Evolutionary conservation across 1,140 invertebrate genomes (phyloP).

Genomic region (Micrasema longulum): DNA sequence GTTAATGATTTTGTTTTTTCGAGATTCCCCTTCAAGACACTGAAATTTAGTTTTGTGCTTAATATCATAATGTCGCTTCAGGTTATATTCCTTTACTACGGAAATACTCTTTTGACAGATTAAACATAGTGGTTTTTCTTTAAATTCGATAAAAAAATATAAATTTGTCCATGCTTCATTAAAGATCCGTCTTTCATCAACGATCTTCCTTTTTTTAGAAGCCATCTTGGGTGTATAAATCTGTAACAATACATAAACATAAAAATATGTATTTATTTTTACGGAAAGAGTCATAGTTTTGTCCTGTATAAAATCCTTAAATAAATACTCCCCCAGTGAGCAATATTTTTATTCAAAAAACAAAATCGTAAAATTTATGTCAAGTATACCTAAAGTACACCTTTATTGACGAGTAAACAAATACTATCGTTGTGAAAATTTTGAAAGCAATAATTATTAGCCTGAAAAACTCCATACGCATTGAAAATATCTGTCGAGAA

Average conservation of each 20-base stretch:
- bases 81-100: slow-evolving; percentile 58
- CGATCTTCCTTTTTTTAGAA: slow-evolving; percentile 33
- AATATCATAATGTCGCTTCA: slow-evolving; percentile 56
- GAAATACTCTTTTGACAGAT: slow-evolving; percentile 56
- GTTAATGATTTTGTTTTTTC: slow-evolving; percentile 54
- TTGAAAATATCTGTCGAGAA: too few species aligned
- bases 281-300: background rate
- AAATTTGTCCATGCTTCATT: slow-evolving; percentile 55
- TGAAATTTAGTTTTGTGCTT: slow-evolving; percentile 55
- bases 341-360: too few species aligned
- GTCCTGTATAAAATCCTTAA: too few species aligned
- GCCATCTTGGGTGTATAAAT: slow-evolving; percentile 31
- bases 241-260: slow-evolving; percentile 19
- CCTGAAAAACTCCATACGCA: slow-evolving; percentile 9
- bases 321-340: too few species aligned
- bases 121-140: slow-evolving; percentile 50
- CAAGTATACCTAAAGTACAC: too few species aligned
- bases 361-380: too few species aligned
- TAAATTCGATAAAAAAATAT: slow-evolving; percentile 48
- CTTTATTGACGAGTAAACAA: too few species aligned
- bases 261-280: slow-evolving; percentile 14
- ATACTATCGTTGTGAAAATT: too few species aligned
- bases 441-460: slow-evolving; percentile 9
- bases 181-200: slow-evolving; percentile 54
- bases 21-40: slow-evolving; percentile 51